Base-by-base conservation (phyloP, 2,113 vertebrate species). In the Pollimyrus isidori region DNA sequence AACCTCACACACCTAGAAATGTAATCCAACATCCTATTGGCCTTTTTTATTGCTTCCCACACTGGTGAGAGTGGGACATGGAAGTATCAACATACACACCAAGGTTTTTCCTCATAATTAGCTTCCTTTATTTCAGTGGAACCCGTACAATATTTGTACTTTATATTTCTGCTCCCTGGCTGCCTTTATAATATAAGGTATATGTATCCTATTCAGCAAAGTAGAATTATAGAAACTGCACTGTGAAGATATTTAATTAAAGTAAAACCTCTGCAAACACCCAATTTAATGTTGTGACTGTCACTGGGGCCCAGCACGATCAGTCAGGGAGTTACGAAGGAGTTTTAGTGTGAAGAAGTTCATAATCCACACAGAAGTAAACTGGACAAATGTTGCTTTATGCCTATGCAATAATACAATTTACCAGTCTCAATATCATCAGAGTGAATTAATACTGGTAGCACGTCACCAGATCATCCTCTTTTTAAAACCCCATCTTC, bases 401-500 rank as follows among this genome's bases (percentile, higher is more conserved):
- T 2, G 21, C 56, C 56, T n/a, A 58, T 3, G 56, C 56, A 58
- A 58, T 58, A 7, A n/a, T 58, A 26, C 23, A 65, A 11, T 65
- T n/a, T 65, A 65, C 58, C 23, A 65, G n/a, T 26, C 58, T 65
- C n/a, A 10, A 13, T 15, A 35, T 73, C 65, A 73, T 35, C 65
- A 73, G 26, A 35, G n/a, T 73, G 35, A 73, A 4, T 35, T 73
- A 73, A 35, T 73, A 73, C 13, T 30, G 65, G 30, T 30, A 73
- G 15, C 26, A 30, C 0, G 10, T 48, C 48, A 19, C 26, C 48
- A 21, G 19, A 30, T 45, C 23, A 87, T 13, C 2, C 46, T 42
- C 21, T 35, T 73, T 49, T 87, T 87, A 87, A 87, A 86, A 86
- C 46, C 69, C 19, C 4, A n/a, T 50, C 69, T 89, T 87, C 48